Conservation (phyloP, 2,113 vertebrate genomes). For the Pyxicephalus adspersus region DNA sequence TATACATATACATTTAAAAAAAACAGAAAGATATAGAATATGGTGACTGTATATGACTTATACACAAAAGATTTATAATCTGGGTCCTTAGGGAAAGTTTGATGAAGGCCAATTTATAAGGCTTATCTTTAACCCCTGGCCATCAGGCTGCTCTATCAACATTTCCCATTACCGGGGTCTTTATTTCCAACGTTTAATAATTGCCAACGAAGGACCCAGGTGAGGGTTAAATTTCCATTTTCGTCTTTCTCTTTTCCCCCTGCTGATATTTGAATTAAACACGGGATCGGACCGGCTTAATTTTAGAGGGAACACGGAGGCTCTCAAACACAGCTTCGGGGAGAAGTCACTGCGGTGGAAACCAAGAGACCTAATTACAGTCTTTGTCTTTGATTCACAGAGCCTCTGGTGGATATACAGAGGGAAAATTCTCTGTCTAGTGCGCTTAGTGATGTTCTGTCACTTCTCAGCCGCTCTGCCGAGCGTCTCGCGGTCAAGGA, state of each 20-base stretch:
- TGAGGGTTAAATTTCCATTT: conserved; percentile 47
- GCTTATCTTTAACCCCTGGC: conserved; percentile 23
- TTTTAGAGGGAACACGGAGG: conserved; percentile 44
- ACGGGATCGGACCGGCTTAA: conserved; percentile 49
- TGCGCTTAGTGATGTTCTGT: conserved; percentile 15
- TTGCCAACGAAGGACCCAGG: conserved; percentile 9
- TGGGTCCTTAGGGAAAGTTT: background rate
- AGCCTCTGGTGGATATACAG: conserved; percentile 52
- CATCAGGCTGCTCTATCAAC: background rate
- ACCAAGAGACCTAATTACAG: conserved; percentile 56
- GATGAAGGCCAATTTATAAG: conserved; percentile 14
- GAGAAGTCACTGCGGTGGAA: conserved; percentile 52
- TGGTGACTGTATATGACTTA: conserved; percentile 15
- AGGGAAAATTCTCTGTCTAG: conserved; percentile 14
- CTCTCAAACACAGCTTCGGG: conserved; percentile 38
- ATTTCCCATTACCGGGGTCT: background rate
- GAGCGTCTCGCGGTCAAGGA: conserved; percentile 6
- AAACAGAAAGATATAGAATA: conserved; percentile 1
- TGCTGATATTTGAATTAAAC: conserved; percentile 56
- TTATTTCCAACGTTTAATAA: conserved; percentile 12
- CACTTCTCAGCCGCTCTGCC: conserved; percentile 6
- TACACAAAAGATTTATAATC: conserved; percentile 39
- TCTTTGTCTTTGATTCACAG: conserved; percentile 51
- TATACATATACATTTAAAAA: background rate
- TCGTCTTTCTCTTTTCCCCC: conserved; percentile 19